A percentile compares a stretch with the other conserved stretches of the same genome.
Conservation (phyloP, 2,888 invertebrate species). For the Eilema griseolum region DNA sequence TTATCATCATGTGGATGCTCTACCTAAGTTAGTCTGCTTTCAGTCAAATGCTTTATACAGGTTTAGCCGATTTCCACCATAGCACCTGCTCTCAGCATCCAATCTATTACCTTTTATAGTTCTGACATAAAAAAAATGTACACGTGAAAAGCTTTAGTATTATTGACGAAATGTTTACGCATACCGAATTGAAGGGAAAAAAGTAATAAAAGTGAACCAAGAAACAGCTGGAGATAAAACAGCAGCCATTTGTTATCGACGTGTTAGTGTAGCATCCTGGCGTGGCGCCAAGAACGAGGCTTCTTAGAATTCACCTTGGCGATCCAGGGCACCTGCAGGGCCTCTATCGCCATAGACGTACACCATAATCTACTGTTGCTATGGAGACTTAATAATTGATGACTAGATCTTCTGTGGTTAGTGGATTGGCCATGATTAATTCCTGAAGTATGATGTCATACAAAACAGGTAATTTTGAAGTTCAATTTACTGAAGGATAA, state of each 20-base stretch:
- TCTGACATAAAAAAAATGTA: constrained; percentile 4
- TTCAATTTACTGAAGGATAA: constrained; percentile 21
- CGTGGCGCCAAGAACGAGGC: constrained; percentile 37
- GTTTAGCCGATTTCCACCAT: not conserved
- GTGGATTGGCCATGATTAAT: not conserved
- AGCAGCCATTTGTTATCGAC: constrained; percentile 25
- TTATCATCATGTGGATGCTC: not conserved
- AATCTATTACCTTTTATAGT: not conserved
- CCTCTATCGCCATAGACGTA: constrained; percentile 35
- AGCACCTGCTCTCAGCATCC: not conserved
- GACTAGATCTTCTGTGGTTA: not conserved
- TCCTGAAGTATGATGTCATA: constrained; percentile 10
- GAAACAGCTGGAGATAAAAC: constrained; percentile 37
- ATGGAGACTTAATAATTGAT: not conserved
- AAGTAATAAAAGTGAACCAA: constrained; percentile 33
- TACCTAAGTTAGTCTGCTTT: not conserved
- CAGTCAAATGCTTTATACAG: not conserved
- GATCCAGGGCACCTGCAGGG: constrained; percentile 39
- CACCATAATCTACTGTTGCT: constrained; percentile 25
- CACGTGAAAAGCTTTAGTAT: constrained; percentile 3
- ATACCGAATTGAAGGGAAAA: constrained; percentile 33
- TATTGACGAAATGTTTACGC: constrained; percentile 31
- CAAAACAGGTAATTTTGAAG: constrained; percentile 20
- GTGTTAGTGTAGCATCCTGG: constrained; percentile 35
- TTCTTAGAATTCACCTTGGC: constrained; percentile 36